Evolutionary conservation across 1,140 invertebrate species (phyloP).

Genomic region (Atopsyche davidsoni): DNA sequence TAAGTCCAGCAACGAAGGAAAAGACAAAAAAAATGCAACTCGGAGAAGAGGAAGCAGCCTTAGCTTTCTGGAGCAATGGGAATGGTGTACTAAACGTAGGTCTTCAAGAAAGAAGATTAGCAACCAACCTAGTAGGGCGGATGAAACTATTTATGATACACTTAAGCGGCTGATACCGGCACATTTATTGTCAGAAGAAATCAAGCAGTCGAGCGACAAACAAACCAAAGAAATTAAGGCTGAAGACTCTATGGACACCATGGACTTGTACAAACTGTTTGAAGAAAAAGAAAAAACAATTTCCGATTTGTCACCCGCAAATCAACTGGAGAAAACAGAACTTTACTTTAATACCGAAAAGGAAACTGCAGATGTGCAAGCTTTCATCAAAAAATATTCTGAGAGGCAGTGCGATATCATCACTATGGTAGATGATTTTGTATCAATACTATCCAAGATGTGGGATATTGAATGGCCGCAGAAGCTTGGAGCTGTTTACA

Average conservation of each 20-base stretch:
- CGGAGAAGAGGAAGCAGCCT: conserved; percentile 60
- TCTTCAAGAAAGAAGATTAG: conserved; percentile 53
- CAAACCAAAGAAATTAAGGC: conserved; percentile 35
- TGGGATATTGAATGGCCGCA: conserved; percentile 61
- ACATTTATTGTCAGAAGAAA: conserved; percentile 31
- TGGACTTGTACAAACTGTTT: conserved; percentile 59
- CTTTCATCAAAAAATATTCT: conserved; percentile 55
- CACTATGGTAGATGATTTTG: conserved; percentile 55
- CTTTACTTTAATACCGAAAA: conserved; percentile 59
- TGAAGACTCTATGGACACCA: conserved; percentile 57
- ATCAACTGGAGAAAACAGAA: conserved; percentile 29
- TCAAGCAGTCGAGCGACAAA: conserved; percentile 42
- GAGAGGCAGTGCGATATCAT: conserved; percentile 52
- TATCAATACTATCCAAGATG: conserved; percentile 51
- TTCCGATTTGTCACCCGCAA: conserved; percentile 22
- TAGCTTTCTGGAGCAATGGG: conserved; percentile 63
- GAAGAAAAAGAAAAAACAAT: conserved; percentile 48
- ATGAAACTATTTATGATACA: conserved; percentile 58
- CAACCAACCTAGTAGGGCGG: conserved; percentile 45
- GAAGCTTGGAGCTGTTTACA: conserved; percentile 53
- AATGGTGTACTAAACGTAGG: conserved; percentile 65
- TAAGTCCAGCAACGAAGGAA: conserved; percentile 41
- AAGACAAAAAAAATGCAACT: conserved; percentile 52
- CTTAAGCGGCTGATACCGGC: conserved; percentile 54
- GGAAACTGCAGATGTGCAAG: conserved; percentile 58